Base-by-base conservation (phyloP, 2,113 vertebrate species). In the Thamnaconus septentrionalis region DNA sequence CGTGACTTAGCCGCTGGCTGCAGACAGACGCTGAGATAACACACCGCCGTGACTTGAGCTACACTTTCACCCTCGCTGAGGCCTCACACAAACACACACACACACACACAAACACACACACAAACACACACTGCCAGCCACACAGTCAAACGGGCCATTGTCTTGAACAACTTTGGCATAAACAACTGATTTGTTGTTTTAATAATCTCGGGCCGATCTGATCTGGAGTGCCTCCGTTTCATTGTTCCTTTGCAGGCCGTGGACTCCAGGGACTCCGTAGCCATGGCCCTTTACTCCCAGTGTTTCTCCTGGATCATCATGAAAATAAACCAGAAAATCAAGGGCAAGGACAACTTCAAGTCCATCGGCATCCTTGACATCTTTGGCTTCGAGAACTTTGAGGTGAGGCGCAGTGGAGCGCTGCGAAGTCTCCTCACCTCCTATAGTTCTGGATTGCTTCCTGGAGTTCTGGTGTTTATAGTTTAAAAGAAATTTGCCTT, bases 361-460 rank as follows among this genome's bases (percentile, higher is more conserved):
- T 97, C 94, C 79, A 94, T 97, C 41, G 95, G 94, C 78, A 97
- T 97, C 87, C 88, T 97, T 68, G 95, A 97, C 91, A 97, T 97
- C 79, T 97, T 97, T 42, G 95, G 95, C 76, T 97, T 97, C 31
- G 95, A 96, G 84, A 96, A 97, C 83, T 97, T 97, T 85, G 91
- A 95, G 94, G 95, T 96, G 81, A 81, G 68, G 18, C 1, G 3
- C 41, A 45, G 7, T 9, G 7, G 31, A 3, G 8, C 4, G 45
- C 8, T 46, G 18, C 3, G 8, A 6, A 46, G 8, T 48, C 11
- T 48, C 4, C 47, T 48, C 47, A 8, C 7, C 47, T 9, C 3
- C 47, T 9, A 48, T 1, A 48, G 47, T 48, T 48, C 8, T 48
- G 47, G 4, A 4, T 10, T 9, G 47, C 7, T 48, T 8, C 46